Base-by-base conservation (phyloP, 1,140 invertebrate species). In the Drosophila pachea region DNA sequence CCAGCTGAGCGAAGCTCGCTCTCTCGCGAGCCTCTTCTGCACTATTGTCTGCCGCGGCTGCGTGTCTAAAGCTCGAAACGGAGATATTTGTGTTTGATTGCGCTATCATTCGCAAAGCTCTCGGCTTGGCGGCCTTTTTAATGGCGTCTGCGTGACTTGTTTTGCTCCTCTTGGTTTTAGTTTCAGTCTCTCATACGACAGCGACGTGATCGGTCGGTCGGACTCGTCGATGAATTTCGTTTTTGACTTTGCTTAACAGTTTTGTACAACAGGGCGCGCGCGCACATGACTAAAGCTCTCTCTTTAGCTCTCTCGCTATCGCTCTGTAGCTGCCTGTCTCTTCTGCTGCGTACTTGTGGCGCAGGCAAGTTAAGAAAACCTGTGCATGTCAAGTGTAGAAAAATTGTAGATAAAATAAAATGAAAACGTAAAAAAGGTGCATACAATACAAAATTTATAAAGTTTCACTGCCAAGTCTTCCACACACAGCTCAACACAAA, bases 401-500 rank as follows among this genome's bases (percentile, higher is more conserved):
- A 69, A 76, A 70, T 81, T 76, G 62, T 79, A 76, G 73, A 42
- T 43, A 7, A 43, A 84, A 68, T 76, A 79, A 82, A 83, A 79
- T 72, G 62, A 76, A 78, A 84, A 84, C 66, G 45, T 70, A 67
- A 66, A 79, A 74, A 83, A 77, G 79, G 70, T 83, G 79, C 79
- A 83, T 74, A 73, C 8, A 73, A 22, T 22, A 22, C 22, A 22
- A 22, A 70, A 73, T 63, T 66, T 49, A 64, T 74, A 54, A 76
- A 84, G 76, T 83, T 83, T 83, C 78, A 84, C 78, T 63, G 66
- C 61, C 52, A 49, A 68, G 33, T 38, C 33, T 38, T 53, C 32
- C 5, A 4, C 2, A 4, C n/a, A 33, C 11, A 33, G n/a, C 31
- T 42, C 8, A 61, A 50, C 7, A 32, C 7, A 12, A 29, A 48